Evolutionary conservation across 2,888 invertebrate species (phyloP).

Genomic region (Drosophila mercatorum): DNA sequence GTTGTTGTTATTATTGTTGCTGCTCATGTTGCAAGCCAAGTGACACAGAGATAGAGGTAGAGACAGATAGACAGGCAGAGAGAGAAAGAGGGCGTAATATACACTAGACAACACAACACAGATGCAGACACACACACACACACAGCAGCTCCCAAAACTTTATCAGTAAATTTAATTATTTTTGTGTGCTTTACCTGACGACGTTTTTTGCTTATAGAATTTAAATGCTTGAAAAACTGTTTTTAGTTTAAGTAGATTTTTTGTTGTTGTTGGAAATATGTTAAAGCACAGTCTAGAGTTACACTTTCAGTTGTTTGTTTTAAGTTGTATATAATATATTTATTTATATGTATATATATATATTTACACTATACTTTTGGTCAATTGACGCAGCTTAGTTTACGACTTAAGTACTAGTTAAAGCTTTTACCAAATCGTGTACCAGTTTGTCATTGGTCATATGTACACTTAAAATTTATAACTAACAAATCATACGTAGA

Average conservation of each 20-base stretch:
- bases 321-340: constrained; percentile 15
- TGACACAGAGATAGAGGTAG: constrained; percentile 4
- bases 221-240: constrained; percentile 49
- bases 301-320: constrained; percentile 54
- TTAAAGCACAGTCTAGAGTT: constrained; percentile 72
- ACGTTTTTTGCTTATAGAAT: constrained; percentile 24
- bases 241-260: constrained; percentile 11
- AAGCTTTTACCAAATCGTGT: constrained; percentile 79
- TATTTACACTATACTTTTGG: constrained; percentile 38
- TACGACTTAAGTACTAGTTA: constrained; percentile 69
- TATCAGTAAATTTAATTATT: constrained; percentile 10
- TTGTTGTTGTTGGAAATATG: constrained; percentile 21
- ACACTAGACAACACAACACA: constrained; percentile 32
- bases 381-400: constrained; percentile 37
- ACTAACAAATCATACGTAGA: constrained; percentile 23
- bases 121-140: constrained; percentile 1
- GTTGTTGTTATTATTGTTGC: constrained; percentile 25
- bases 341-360: constrained; percentile 29
- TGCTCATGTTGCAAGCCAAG: constrained; percentile 38
- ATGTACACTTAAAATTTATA: constrained; percentile 74
- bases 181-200: constrained; percentile 49
- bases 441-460: constrained; percentile 63
- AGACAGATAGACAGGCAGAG: constrained; percentile 15
- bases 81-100: neutral
- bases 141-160: constrained; percentile 48